A percentile compares a stretch with the other conserved stretches of the same genome.
These are phyloP conservation scores for Stigmatopora nigra DNA, from an alignment of 2,113 vertebrate species.

Conservation along the genomic window DNA sequence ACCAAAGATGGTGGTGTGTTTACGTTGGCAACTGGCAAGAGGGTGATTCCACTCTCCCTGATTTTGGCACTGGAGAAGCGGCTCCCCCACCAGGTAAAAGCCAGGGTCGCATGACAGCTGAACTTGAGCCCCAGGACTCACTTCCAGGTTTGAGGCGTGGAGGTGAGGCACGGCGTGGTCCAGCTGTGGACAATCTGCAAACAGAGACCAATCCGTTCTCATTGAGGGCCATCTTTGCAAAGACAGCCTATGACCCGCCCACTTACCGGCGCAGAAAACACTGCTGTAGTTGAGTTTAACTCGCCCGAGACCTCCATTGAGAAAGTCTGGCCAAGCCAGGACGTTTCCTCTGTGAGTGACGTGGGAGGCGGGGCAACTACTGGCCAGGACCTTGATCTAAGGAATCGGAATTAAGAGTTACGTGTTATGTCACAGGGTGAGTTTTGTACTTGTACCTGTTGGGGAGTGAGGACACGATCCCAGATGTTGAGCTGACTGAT, in stretches of 20 bases:
- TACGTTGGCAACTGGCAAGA: slow-evolving; percentile 88
- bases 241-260: too few relatives aligned
- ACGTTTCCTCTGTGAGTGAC: slow-evolving; percentile 85
- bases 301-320: slow-evolving; percentile 81
- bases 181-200: slow-evolving; percentile 84
- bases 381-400: slow-evolving; percentile 85
- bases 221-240: neutral
- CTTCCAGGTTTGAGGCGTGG: slow-evolving; percentile 67
- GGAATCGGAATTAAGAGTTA: neutral
- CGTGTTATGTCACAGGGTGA: neutral
- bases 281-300: slow-evolving; percentile 86
- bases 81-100: slow-evolving; percentile 89
- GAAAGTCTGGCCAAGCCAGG: slow-evolving; percentile 94
- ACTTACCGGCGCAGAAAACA: slow-evolving; percentile 88
- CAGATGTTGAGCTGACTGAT: slow-evolving; percentile 96
- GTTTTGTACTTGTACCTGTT: slow-evolving; percentile 68
- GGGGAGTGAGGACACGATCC: slow-evolving; percentile 84
- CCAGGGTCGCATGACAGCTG: slow-evolving; percentile 87
- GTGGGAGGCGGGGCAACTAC: slow-evolving; percentile 76
- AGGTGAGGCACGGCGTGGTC: slow-evolving; percentile 77
- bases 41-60: slow-evolving; percentile 88
- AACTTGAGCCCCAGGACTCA: slow-evolving; percentile 83
- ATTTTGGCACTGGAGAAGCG: slow-evolving; percentile 85
- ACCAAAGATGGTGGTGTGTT: neutral
- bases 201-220: neutral